Evolutionary conservation across 1,140 invertebrate species (phyloP).

Genomic region (Pantala flavescens): DNA sequence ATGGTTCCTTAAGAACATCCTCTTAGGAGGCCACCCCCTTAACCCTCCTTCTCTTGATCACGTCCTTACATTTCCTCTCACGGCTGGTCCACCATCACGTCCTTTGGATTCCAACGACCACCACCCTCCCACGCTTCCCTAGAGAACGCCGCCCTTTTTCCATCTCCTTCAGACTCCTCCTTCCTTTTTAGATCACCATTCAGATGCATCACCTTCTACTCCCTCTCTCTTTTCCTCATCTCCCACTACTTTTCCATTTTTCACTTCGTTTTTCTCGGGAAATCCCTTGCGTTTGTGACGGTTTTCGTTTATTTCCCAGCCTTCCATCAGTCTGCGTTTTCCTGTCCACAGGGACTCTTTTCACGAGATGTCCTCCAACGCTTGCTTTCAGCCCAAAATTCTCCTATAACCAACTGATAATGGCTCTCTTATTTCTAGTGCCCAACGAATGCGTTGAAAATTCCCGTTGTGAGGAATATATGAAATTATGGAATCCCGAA

Average conservation of each 20-base stretch:
- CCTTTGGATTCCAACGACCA: not conserved
- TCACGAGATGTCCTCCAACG: too few relatives aligned
- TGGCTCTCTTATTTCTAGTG: too few relatives aligned
- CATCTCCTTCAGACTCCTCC: not conserved
- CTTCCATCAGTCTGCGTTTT: not conserved
- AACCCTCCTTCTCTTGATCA: not conserved
- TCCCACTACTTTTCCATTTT: too few relatives aligned
- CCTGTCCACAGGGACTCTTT: too few relatives aligned
- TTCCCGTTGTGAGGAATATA: too few relatives aligned
- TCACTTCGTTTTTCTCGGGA: too few relatives aligned
- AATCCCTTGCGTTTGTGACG: too few relatives aligned
- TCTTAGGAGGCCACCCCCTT: not conserved
- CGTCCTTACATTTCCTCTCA: not conserved
- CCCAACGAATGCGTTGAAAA: too few relatives aligned
- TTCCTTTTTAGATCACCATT: slow-evolving; percentile 2
- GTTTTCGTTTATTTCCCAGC: not conserved
- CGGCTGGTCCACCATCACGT: not conserved
- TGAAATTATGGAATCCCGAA: too few relatives aligned
- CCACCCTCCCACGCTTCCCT: not conserved
- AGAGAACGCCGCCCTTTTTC: not conserved
- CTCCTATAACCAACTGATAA: too few relatives aligned
- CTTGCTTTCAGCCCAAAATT: too few relatives aligned
- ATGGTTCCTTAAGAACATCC: slow-evolving; percentile 1
- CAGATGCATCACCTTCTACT: not conserved
- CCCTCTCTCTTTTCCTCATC: too few relatives aligned